Base-by-base conservation (phyloP, 2,888 invertebrate species). In the Laothoe populi region DNA sequence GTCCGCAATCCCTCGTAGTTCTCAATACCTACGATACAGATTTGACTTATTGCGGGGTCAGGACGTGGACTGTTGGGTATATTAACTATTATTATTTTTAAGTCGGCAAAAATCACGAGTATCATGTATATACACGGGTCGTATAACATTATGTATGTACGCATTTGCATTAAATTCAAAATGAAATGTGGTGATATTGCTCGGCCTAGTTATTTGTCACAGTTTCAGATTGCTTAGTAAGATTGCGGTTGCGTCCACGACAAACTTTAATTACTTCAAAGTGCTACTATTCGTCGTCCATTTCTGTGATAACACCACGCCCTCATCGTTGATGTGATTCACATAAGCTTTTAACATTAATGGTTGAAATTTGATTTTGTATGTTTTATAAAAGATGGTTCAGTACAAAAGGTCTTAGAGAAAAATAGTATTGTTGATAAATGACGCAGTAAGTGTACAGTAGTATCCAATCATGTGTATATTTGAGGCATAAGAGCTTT, bases 241-340 rank as follows among this genome's bases (percentile, higher is more conserved):
- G 79, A 78, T 79, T 74, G 74, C 65, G 62, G 58, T 24, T 57
- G 66, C 64, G 62, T 57, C 65, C 66, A 60, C 66, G 61, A 64
- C 68, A 65, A 74, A 77, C 73, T 84, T 84, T 83, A 84, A 84
- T 85, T 81, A 83, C 76, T 78, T 73, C 73, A 76, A 75, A 77
- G 70, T 65, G 69, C 70, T 64, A 68, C 70, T 73, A 69, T 68
- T 74, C 77, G 74, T 70, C 66, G 65, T 69, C 60, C 65, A 24
- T 40, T 71, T 70, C 67, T 66, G 65, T 65, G 61, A 64, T 66
- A 65, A 69, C 71, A 64, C 63, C 75, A 61, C 75, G 66, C 77
- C 75, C 68, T 58, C 40, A 60, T 63, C 40, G 64, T 58, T 64
- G 61, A 70, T 70, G 61, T 69, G 72, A 72, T 76, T 72, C 68